A percentile compares a stretch with the other conserved stretches of the same genome.
Conservation (phyloP, 2,113 vertebrate genomes). For the Bucco capensis region DNA sequence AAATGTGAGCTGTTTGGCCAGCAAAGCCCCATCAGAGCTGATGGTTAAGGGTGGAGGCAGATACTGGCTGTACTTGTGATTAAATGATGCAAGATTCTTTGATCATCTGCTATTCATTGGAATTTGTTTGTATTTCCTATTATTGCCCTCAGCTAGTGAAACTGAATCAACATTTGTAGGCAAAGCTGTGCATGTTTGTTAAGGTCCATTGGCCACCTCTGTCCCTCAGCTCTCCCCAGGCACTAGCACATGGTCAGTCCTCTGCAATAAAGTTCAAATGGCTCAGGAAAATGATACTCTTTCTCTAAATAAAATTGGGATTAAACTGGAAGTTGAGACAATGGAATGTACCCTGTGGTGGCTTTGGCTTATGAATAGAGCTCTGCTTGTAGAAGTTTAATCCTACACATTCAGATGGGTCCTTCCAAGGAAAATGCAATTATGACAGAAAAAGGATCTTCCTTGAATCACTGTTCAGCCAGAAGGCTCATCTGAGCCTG, state of each 20-base stretch:
- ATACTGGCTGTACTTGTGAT: not conserved
- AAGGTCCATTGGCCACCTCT: not conserved
- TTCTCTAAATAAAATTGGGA: not conserved
- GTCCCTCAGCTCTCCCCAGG: not conserved
- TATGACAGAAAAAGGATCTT: not conserved
- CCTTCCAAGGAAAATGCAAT: not conserved
- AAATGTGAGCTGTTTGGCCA: not conserved
- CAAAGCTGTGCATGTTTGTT: not conserved
- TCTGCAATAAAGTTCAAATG: not conserved
- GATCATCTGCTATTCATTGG: not conserved
- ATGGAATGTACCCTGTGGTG: not conserved
- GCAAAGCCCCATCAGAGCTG: not conserved
- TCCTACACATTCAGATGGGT: not conserved
- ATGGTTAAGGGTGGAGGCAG: not conserved
- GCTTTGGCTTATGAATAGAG: not conserved
- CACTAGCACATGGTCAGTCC: not conserved
- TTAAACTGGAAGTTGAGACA: not conserved
- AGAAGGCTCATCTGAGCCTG: not conserved
- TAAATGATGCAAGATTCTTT: not conserved
- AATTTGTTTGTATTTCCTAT: not conserved
- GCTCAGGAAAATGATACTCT: not conserved
- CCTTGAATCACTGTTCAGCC: not conserved
- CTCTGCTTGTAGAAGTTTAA: not conserved
- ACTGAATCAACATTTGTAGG: not conserved
- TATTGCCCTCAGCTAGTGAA: not conserved